Conservation (phyloP, 2,113 vertebrate genomes). For the Manacus vitellinus region DNA sequence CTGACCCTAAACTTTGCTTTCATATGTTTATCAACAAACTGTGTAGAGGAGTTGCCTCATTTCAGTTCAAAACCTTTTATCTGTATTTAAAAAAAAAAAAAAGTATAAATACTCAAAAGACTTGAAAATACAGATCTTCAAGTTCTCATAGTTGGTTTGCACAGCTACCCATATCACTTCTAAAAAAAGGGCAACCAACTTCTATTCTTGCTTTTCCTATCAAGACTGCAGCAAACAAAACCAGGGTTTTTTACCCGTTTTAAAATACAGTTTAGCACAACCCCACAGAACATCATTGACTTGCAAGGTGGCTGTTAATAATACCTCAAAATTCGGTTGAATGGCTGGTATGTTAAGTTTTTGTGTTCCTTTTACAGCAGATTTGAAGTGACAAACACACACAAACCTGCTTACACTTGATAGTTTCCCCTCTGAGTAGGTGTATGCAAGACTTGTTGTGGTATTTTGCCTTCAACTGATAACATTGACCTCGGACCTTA, state of each 20-base stretch:
- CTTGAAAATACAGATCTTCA: not conserved
- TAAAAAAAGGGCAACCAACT: not conserved
- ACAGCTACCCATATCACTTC: not conserved
- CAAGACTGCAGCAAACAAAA: not conserved
- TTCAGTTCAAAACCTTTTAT: not conserved
- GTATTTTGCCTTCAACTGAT: not conserved
- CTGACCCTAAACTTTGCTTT: not conserved
- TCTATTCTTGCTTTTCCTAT: not conserved
- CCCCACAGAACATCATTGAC: not conserved
- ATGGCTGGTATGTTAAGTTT: not conserved
- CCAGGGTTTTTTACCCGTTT: fast-evolving
- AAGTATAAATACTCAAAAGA: not conserved
- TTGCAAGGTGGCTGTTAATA: not conserved
- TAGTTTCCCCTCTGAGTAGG: not conserved
- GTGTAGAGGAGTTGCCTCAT: not conserved
- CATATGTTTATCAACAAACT: not conserved
- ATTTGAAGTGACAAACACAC: not conserved
- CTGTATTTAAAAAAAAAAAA: not conserved
- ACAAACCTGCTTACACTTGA: not conserved
- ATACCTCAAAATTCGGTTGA: not conserved
- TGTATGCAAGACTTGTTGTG: not conserved
- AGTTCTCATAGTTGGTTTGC: not conserved
- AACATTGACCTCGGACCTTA: not conserved
- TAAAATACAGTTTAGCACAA: not conserved
- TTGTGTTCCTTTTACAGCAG: not conserved